Conservation (phyloP, 2,113 vertebrate genomes). For the Gavialis gangeticus region DNA sequence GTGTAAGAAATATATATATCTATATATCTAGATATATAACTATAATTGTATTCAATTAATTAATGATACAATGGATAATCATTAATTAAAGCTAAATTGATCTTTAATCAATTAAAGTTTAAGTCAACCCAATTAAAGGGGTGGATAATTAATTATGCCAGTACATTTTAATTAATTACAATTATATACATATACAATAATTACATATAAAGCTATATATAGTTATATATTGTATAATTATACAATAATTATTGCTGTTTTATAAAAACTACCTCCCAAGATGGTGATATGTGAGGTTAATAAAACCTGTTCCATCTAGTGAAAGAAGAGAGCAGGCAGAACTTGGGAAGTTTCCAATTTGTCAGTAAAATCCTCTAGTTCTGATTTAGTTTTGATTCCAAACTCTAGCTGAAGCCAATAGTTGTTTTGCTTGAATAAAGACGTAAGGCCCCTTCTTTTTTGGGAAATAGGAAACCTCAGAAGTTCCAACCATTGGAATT, state of each 20-base stretch:
- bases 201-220: no score
- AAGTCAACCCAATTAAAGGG: no score
- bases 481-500: background rate
- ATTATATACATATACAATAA: no score
- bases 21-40: no score
- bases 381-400: slow-evolving; percentile 11
- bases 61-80: background rate
- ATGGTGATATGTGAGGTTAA: slow-evolving; percentile 13
- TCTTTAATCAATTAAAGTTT: no score
- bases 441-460: background rate
- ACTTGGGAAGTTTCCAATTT: slow-evolving; percentile 7
- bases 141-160: no score
- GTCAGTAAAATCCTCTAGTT: slow-evolving; percentile 21
- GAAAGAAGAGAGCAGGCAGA: slow-evolving; percentile 29
- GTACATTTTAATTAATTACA: no score
- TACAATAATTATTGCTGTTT: slow-evolving; percentile 41
- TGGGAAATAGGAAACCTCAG: background rate
- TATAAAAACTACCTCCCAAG: slow-evolving; percentile 41
- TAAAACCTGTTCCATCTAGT: slow-evolving; percentile 37
- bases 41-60: background rate
- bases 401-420: background rate
- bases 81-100: no score
- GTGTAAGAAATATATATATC: background rate
- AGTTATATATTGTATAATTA: slow-evolving; percentile 44
- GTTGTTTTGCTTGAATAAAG: slow-evolving; percentile 2